Evolutionary conservation across 1,140 invertebrate species (phyloP), one percentile per base, ranked within the genome.

Genomic region (Magallana gigas): DNA sequence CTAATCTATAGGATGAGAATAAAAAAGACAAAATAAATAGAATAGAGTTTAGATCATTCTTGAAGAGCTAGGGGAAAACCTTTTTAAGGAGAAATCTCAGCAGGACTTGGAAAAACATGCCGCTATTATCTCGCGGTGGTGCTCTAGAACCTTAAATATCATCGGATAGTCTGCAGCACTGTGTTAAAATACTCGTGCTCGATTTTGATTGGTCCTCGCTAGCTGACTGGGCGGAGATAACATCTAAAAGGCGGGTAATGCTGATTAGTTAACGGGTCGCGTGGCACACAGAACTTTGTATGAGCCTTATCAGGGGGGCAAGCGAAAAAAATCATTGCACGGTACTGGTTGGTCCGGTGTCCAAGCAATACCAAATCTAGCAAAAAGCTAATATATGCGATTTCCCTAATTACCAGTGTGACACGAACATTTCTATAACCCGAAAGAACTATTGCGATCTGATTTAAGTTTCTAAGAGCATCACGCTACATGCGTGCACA

Each of bases 211-310:
- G 84, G 60, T 68, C 14, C 68, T 36, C 14, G 11, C 68, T 8
- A 11, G 23, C 68, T 8, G 36, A 76, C 23, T 36, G 57, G 85
- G 85, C 57, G 85, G 85, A 76, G 76, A 58, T 76, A 86, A 80
- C n/a, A 76, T 57, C 29, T 58, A 80, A 76, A 71, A 81, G 85
- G 85, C 85, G 85, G 48, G 85, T 71, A 56, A 18, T 86, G 71
- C 80, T 86, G 85, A 86, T 86, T 80, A 76, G 23, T 76, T 71
- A 80, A 76, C 68, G 56, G 85, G 85, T 86, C 85, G 85, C 85
- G 85, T 86, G 85, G 85, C 85, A 76, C 62, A 86, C 12, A 59
- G 58, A 80, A 86, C 48, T 86, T 86, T 76, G 85, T 76, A 68
- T 64, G 83, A 60, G 36, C 57, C 85, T 80, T 81, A 23, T 58